phyloP scores from a whole-genome alignment of 2,888 invertebrate genomes.

The Raillietiella orientalis region DNA sequence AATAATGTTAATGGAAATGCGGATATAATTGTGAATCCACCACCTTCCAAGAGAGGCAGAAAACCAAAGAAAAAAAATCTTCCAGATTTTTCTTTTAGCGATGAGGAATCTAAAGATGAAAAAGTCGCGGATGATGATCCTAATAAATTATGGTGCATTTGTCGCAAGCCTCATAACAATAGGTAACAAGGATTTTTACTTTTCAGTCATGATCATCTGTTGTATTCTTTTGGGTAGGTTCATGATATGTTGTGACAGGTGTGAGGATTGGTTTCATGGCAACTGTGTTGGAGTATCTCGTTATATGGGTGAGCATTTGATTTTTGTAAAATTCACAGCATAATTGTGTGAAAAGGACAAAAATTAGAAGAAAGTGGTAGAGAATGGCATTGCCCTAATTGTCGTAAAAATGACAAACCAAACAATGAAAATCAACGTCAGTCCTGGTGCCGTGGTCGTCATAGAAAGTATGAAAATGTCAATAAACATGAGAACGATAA shows the following conservation, averaged over 20 bases:
- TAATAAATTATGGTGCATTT: constrained; percentile 74
- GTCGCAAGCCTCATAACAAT: constrained; percentile 74
- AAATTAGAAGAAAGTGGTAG: constrained; percentile 64
- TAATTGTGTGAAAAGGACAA: constrained; percentile 21
- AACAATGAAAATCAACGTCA: background rate
- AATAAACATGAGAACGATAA: no score
- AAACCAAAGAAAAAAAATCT: no score
- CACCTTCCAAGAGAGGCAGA: no score
- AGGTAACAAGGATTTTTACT: constrained; percentile 8
- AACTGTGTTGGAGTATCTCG: constrained; percentile 78
- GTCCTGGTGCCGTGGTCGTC: no score
- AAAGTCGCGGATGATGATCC: constrained; percentile 63
- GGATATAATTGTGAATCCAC: no score
- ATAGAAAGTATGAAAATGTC: no score
- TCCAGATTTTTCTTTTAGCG: no score
- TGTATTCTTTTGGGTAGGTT: constrained; percentile 21
- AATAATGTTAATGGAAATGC: no score
- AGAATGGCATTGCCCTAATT: constrained; percentile 67
- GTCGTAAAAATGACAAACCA: constrained; percentile 21
- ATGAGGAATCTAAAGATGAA: constrained; percentile 18
- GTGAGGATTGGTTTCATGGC: constrained; percentile 95
- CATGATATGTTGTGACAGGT: constrained; percentile 88
- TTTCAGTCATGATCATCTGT: background rate
- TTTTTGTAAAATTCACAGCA: background rate
- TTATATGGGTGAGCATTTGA: constrained; percentile 28